phyloP scores from a whole-genome alignment of 2,888 invertebrate genomes.

The Strigamia crassipes region DNA sequence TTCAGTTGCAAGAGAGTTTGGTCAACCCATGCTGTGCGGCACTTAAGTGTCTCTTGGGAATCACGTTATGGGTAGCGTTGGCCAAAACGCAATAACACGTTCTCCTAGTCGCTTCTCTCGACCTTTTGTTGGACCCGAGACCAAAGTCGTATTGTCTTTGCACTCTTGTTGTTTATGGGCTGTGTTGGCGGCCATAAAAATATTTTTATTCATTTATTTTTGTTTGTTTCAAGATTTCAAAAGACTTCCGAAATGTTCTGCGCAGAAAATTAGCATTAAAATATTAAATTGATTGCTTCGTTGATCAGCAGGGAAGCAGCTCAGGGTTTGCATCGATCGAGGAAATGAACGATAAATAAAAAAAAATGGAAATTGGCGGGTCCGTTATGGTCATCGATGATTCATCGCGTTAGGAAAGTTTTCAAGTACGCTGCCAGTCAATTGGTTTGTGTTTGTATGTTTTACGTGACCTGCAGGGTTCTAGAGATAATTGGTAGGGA shows the following conservation, averaged over 20 bases:
- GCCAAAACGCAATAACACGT: conserved; percentile 37
- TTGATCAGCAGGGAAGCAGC: background rate
- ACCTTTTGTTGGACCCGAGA: background rate
- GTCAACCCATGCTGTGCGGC: background rate
- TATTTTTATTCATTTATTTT: background rate
- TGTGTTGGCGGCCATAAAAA: background rate
- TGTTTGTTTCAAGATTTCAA: background rate
- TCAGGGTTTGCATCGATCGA: background rate
- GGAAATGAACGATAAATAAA: background rate
- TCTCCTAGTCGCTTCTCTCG: background rate
- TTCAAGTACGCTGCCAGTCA: conserved; percentile 37
- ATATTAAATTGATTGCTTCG: too few relatives aligned
- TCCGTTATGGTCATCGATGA: conserved; percentile 38
- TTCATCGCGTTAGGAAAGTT: conserved; percentile 23
- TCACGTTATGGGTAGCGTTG: conserved; percentile 5
- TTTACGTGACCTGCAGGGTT: conserved; percentile 39
- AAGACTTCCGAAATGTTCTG: background rate
- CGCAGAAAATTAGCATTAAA: too few relatives aligned
- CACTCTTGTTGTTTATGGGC: background rate
- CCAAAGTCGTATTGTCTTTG: background rate
- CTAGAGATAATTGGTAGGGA: conserved; percentile 24
- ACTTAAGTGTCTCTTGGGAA: conserved; percentile 23
- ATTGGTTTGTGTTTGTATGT: conserved; percentile 31
- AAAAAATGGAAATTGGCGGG: background rate
- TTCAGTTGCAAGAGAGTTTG: background rate